Percentiles rank a stretch among this genome's conserved stretches.
Evolutionary conservation across 1,140 invertebrate genomes (phyloP).

Genomic region (Solenopsis invicta): DNA sequence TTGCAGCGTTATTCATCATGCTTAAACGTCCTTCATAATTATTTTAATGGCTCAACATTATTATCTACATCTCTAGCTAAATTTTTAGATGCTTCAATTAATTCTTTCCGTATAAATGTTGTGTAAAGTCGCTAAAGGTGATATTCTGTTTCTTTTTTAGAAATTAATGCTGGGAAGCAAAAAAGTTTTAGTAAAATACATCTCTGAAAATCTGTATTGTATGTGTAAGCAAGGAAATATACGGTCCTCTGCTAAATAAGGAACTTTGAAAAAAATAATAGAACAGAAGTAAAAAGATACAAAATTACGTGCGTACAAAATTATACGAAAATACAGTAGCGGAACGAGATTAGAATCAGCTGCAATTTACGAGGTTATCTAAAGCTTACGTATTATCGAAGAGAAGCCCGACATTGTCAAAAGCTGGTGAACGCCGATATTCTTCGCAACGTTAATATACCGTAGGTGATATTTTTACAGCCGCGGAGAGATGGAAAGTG

Average conservation of each 20-base stretch:
- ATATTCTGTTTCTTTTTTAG: not conserved
- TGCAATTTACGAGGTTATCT: not conserved
- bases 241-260: not conserved
- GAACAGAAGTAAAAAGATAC: not conserved
- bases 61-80: no score
- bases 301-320: not conserved
- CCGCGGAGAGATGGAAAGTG: not conserved
- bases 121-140: not conserved
- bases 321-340: not conserved
- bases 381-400: not conserved
- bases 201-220: not conserved
- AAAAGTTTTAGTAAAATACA: slow-evolving; percentile 6
- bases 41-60: no score
- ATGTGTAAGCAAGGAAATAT: not conserved
- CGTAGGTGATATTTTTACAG: slow-evolving; percentile 13
- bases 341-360: not conserved
- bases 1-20: no score
- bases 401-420: not conserved
- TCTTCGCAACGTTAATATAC: not conserved
- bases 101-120: not conserved
- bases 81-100: no score
- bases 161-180: not conserved
- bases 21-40: no score
- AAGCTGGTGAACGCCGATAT: not conserved
- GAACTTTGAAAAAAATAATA: not conserved